Base-by-base conservation (phyloP, 2,113 vertebrate genomes). In the Indicator indicator region DNA sequence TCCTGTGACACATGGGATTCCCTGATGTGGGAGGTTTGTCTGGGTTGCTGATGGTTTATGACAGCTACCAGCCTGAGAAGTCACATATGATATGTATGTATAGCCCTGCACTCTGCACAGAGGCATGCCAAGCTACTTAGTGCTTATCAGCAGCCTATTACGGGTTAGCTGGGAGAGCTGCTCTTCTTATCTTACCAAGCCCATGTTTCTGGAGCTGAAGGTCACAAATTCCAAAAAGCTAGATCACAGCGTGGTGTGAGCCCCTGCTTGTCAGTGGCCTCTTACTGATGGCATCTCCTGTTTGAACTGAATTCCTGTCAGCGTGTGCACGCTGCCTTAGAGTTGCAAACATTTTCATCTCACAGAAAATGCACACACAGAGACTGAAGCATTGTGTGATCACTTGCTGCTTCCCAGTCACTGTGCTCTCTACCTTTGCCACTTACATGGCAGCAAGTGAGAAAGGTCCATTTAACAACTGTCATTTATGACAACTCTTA, bases 181-280 rank as follows among this genome's bases (percentile, higher is more conserved):
- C 81, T 70, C 89, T 70, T 85, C 79, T 91, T 89, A 71, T 80
- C 71, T 91, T 76, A 74, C 78, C 48, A 27, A 75, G 56, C 32
- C 94, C 52, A 6, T 6, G 6, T 74, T 89, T 89, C 82, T 93
- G 83, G 73, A 87, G 74, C 58, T 86, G 87, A 88, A 94, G 85
- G 82, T 91, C 93, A 89, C 68, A 95, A 88, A 89, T 91, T 74
- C 78, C 48, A 86, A 62, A 76, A 79, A 54, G n/a, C 54, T 60
- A 56, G 56, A 80, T 85, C 60, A 80, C 59, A 54, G 27, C 10
- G 1, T 12, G 36, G 38, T 76, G 30, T 1, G 13, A 77, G 42
- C 28, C 56, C 70, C 7, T 17, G 46, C 79, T 84, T 67, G 21
- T 63, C 71, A 76, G 68, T 30, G n/a, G 72, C 59, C 68, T 83